phyloP scores from a whole-genome alignment of 1,140 invertebrate species.

The Solen grandis region DNA sequence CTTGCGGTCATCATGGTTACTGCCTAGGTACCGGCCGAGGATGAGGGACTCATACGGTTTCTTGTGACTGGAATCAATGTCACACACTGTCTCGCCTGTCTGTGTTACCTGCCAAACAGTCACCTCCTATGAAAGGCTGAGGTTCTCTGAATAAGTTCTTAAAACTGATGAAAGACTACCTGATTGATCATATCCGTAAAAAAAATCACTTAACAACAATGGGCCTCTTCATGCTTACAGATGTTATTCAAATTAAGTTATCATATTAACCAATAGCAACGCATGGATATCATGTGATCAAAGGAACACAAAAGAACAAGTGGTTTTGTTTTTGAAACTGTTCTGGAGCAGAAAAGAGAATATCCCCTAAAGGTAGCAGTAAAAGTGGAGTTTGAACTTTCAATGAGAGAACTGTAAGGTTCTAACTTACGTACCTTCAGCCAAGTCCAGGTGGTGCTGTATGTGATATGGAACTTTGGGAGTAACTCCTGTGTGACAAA shows the following conservation, averaged over 20 bases:
- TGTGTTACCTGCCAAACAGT: conserved; percentile 86
- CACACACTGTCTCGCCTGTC: conserved; percentile 86
- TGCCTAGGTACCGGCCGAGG: conserved; percentile 81
- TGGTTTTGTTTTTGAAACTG: too few species aligned
- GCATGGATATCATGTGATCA: too few species aligned
- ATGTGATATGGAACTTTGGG: conserved; percentile 87
- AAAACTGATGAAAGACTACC: background rate
- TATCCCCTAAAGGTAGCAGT: too few species aligned
- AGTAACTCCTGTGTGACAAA: conserved; percentile 88
- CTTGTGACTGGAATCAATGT: conserved; percentile 87
- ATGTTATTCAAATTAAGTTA: too few species aligned
- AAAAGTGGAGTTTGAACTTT: too few species aligned
- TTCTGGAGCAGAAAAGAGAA: too few species aligned
- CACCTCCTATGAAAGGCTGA: too few species aligned
- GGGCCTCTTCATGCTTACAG: background rate
- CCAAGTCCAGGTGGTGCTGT: conserved; percentile 91
- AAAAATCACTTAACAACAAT: background rate
- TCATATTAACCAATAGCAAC: too few species aligned
- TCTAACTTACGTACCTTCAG: conserved; percentile 86
- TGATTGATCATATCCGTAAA: background rate
- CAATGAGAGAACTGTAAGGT: too few species aligned
- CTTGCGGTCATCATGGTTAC: background rate
- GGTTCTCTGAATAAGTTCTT: too few species aligned
- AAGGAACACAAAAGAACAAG: too few species aligned
- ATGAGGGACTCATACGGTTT: conserved; percentile 93